Percentiles rank a stretch among this genome's conserved stretches.
Conservation (phyloP, 1,140 invertebrate genomes). For the Bombus difficillimus region DNA sequence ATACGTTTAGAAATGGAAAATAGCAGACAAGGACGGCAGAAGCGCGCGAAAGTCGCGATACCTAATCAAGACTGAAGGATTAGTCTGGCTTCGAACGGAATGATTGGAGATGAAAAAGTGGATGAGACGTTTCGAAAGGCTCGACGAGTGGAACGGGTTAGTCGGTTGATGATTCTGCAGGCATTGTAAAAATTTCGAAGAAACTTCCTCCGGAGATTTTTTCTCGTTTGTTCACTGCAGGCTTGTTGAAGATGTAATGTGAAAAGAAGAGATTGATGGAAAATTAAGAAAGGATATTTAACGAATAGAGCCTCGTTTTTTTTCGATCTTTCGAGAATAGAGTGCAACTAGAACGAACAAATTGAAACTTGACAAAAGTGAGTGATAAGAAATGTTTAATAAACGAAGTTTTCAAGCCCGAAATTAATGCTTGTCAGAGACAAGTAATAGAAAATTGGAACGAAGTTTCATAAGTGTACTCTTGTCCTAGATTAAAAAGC, state of each 20-base stretch:
- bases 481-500: too few relatives aligned
- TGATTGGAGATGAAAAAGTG: background rate
- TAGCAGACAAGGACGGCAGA: slow-evolving; percentile 14
- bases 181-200: too few relatives aligned
- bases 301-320: too few relatives aligned
- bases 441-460: background rate
- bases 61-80: slow-evolving; percentile 19
- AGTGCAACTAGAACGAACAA: too few relatives aligned
- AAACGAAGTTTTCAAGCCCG: too few relatives aligned
- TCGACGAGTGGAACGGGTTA: background rate
- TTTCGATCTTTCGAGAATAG: too few relatives aligned
- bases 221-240: background rate
- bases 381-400: too few relatives aligned
- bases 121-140: background rate
- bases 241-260: too few relatives aligned
- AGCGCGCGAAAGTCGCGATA: slow-evolving; percentile 25
- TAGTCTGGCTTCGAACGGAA: background rate
- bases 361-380: too few relatives aligned
- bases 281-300: too few relatives aligned
- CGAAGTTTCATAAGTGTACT: background rate
- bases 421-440: background rate
- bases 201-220: background rate
- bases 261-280: too few relatives aligned
- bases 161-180: background rate
- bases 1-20: slow-evolving; percentile 33